These are phyloP conservation scores for Carassius auratus DNA, from an alignment of 2,113 vertebrate species.

Conservation along the genomic window DNA sequence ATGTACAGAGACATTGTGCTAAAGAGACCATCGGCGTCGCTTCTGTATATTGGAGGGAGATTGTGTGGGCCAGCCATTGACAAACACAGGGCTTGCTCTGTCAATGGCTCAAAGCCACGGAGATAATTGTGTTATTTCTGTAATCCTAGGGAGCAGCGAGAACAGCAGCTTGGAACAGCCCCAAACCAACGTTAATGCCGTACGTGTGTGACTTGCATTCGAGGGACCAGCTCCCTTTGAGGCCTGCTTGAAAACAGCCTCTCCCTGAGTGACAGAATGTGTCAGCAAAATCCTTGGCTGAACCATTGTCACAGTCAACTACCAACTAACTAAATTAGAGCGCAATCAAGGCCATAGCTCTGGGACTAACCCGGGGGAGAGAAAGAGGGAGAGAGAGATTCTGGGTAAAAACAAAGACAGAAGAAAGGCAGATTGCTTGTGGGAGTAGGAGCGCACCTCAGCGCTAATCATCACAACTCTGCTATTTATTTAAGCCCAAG, in stretches of 20 bases:
- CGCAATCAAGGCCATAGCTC: slow-evolving; percentile 15
- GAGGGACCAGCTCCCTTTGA: slow-evolving; percentile 56
- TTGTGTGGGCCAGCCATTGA: slow-evolving; percentile 46
- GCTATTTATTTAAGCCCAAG: slow-evolving; percentile 75
- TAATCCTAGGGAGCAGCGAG: slow-evolving; percentile 59
- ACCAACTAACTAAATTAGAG: slow-evolving; percentile 38
- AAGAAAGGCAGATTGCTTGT: slow-evolving; percentile 55
- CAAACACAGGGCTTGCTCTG: slow-evolving; percentile 59
- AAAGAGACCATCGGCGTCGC: not conserved
- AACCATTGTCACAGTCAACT: slow-evolving; percentile 31
- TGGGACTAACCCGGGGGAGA: slow-evolving; percentile 18
- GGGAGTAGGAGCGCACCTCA: slow-evolving; percentile 63
- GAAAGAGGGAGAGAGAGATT: not conserved
- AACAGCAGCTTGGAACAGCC: slow-evolving; percentile 55
- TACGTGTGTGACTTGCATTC: slow-evolving; percentile 51
- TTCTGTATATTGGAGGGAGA: slow-evolving; percentile 31
- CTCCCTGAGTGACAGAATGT: slow-evolving; percentile 46
- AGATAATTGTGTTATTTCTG: slow-evolving; percentile 68
- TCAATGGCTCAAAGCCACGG: slow-evolving; percentile 58
- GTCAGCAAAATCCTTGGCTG: slow-evolving; percentile 49
- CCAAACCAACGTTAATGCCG: slow-evolving; percentile 41
- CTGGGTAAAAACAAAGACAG: slow-evolving; percentile 36
- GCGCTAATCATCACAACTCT: slow-evolving; percentile 76
- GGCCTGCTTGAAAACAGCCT: slow-evolving; percentile 48
- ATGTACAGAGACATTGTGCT: not conserved